Percentiles rank a stretch among this genome's conserved stretches.
phyloP scores from a whole-genome alignment of 35 echinoderm and acorn worm species.

The Hemicentrotus pulcherrimus region DNA sequence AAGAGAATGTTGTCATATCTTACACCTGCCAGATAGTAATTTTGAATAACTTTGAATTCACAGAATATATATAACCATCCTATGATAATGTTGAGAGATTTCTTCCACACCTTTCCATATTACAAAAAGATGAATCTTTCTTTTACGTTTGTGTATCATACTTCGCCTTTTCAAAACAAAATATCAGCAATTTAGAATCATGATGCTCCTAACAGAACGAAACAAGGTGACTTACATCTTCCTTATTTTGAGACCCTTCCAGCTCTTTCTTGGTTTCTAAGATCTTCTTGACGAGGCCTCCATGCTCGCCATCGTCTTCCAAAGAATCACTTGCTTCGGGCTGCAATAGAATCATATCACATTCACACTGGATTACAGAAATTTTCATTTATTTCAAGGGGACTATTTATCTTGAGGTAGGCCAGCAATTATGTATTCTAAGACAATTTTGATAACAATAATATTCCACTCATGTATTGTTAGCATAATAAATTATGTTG shows the following conservation, averaged over 20 bases:
- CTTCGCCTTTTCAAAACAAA: not conserved
- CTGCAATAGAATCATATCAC: constrained; percentile 42
- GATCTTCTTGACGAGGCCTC: constrained; percentile 96
- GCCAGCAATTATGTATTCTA: not conserved
- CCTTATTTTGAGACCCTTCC: constrained; percentile 81
- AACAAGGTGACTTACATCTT: constrained; percentile 60
- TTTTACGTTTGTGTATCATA: not conserved
- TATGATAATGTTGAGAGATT: too few relatives aligned
- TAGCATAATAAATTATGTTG: too few relatives aligned
- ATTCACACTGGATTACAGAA: not conserved
- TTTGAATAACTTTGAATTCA: not conserved
- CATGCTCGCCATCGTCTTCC: constrained; percentile 97
- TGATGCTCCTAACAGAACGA: not conserved
- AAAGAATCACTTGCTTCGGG: constrained; percentile 74
- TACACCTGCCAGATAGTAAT: too few relatives aligned
- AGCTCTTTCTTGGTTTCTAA: constrained; percentile 98
- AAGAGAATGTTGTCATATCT: not conserved
- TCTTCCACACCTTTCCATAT: too few relatives aligned
- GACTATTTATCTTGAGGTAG: not conserved
- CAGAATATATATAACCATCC: too few relatives aligned
- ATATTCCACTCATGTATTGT: too few relatives aligned
- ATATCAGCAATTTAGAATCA: not conserved
- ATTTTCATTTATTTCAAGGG: not conserved
- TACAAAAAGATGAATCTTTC: not conserved
- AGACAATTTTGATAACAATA: too few relatives aligned